Evolutionary conservation across 2,113 vertebrate genomes (phyloP), one percentile per base, ranked within the genome.

Genomic region (Marmota flaviventris): DNA sequence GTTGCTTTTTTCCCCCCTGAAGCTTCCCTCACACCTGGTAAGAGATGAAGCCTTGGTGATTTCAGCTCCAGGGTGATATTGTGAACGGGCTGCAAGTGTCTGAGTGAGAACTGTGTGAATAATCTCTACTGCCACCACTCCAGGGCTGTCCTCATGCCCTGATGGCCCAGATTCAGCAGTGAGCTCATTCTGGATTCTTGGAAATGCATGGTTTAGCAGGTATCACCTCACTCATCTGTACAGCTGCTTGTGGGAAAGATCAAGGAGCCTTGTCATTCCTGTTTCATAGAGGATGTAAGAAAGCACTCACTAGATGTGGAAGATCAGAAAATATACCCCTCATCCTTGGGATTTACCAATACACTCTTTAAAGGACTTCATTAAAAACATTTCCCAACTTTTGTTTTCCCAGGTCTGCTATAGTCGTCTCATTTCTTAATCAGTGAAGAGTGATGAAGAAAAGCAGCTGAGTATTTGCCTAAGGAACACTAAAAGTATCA

Each of bases 1-100:
- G 90, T 76, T 45, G 45, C 45, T 98, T 93, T n/a, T n/a, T n/a
- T n/a, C n/a, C n/a, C n/a, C n/a, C n/a, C n/a, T n/a, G n/a, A 93
- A 84, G 63, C 10, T 84, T 84, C 42, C 18, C 18, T 78, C 24
- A 32, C 37, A 48, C 42, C 69, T 29, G 12, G 51, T 75, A 76
- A 89, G 67, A 78, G 61, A 37, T 9, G 61, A 82, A 69, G 27
- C 27, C 27, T 76, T 85, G 22, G 39, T 94, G 67, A 58, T 82
- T 85, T 96, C 73, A 84, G 75, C 39, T 82, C 83, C 75, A 37
- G 42, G 39, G 70, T 77, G 86, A 76, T 85, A 87, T 97, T 90
- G 72, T 78, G 27, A 95, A 86, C 1, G 79, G 69, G 4, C 17
- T 85, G 1, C 58, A 53, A 51, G 25, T n/a, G 6, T 67, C 93